These are phyloP conservation scores for Bos javanicus DNA, from an alignment of 2,113 vertebrate genomes.

Conservation along the genomic window DNA sequence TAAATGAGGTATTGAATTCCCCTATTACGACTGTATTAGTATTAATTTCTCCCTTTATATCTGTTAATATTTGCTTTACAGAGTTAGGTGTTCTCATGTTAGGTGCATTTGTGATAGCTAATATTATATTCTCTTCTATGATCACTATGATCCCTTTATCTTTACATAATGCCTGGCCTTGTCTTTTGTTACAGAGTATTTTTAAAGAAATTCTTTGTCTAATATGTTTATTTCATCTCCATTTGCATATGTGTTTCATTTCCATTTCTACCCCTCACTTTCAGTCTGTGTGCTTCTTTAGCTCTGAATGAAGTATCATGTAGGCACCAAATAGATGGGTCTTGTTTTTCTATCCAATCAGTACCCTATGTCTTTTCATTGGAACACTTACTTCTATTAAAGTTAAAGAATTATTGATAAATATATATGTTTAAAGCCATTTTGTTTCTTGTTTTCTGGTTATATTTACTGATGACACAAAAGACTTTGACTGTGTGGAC, in stretches of 20 bases:
- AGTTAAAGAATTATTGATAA: background rate
- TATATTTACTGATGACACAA: background rate
- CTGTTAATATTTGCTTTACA: background rate
- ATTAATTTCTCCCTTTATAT: background rate
- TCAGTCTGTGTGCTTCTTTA: background rate
- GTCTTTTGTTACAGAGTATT: background rate
- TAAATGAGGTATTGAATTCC: background rate
- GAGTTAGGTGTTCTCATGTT: background rate
- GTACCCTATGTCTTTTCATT: background rate
- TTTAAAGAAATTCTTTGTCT: background rate
- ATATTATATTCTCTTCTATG: background rate
- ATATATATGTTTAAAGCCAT: background rate
- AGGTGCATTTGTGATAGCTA: background rate
- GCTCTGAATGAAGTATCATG: background rate
- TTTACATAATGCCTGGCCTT: background rate
- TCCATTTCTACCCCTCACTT: background rate
- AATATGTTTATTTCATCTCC: background rate
- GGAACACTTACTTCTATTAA: background rate
- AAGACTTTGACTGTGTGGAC: background rate
- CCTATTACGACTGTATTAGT: background rate
- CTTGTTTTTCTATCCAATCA: background rate
- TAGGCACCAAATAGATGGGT: background rate
- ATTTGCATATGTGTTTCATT: background rate
- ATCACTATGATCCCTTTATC: background rate
- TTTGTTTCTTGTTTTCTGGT: background rate